Percentiles rank a stretch among this genome's conserved stretches.
These are phyloP conservation scores for Arctopsyche grandis DNA, from an alignment of 1,140 invertebrate genomes.

Conservation along the genomic window DNA sequence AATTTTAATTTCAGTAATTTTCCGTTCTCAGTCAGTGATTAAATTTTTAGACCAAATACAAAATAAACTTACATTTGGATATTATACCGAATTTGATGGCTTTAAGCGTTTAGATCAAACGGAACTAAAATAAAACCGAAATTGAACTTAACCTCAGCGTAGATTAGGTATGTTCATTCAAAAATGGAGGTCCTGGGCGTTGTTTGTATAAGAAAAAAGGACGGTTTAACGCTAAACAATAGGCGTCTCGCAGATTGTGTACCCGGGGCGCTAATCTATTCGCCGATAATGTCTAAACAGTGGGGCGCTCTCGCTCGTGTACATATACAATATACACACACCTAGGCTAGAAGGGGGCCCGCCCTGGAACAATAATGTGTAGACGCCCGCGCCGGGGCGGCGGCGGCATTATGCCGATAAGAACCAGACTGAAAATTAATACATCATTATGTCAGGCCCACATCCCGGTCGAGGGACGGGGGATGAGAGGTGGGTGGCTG, in stretches of 20 bases:
- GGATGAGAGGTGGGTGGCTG: neutral
- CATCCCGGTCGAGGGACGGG: conserved; percentile 56
- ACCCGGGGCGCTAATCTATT: conserved; percentile 48
- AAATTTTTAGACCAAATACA: too few relatives aligned
- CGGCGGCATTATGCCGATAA: conserved; percentile 57
- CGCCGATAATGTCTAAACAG: conserved; percentile 54
- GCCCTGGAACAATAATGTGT: conserved; percentile 56
- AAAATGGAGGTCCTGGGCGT: too few relatives aligned
- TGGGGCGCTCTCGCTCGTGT: conserved; percentile 7
- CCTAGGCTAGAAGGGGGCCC: conserved; percentile 28
- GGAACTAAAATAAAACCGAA: too few relatives aligned
- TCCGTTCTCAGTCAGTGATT: too few relatives aligned
- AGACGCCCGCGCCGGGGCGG: conserved; percentile 57
- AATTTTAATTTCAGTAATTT: too few relatives aligned
- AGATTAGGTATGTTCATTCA: too few relatives aligned
- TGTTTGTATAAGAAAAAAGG: neutral
- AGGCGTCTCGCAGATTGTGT: conserved; percentile 6
- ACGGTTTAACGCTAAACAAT: conserved; percentile 22
- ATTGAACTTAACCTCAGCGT: too few relatives aligned
- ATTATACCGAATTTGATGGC: too few relatives aligned
- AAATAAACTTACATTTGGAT: too few relatives aligned
- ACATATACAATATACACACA: neutral
- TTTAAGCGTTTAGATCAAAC: too few relatives aligned
- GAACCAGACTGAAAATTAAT: conserved; percentile 62
- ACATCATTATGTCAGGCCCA: conserved; percentile 69